phyloP scores from a whole-genome alignment of 2,113 vertebrate species.

The Apodemus speciosus region DNA sequence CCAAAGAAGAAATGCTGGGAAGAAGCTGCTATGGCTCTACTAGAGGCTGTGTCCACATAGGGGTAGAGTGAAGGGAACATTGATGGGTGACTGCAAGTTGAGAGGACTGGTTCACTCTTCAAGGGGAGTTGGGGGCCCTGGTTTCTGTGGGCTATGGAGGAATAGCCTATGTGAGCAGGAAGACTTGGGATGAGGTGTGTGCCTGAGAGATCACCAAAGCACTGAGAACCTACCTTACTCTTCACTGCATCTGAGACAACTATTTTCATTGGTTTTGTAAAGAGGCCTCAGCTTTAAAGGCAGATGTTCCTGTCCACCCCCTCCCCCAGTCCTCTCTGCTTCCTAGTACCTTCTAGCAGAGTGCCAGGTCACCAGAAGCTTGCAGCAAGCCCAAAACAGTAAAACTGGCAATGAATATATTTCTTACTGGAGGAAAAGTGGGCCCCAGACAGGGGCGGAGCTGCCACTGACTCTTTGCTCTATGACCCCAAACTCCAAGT shows the following conservation, averaged over 20 bases:
- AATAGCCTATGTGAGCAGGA: not conserved
- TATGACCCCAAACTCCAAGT: not conserved
- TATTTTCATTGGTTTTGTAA: no score
- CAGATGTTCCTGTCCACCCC: not conserved
- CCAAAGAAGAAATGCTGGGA: not conserved
- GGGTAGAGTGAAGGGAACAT: accelerated
- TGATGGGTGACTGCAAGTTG: not conserved
- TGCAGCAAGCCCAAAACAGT: not conserved
- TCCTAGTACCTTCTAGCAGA: not conserved
- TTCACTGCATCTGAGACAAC: accelerated
- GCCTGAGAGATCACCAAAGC: not conserved
- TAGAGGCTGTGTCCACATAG: not conserved
- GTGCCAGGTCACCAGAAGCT: not conserved
- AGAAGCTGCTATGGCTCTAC: not conserved
- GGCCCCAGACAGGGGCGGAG: not conserved
- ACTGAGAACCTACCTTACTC: not conserved
- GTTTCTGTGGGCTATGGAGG: not conserved
- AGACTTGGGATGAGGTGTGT: not conserved
- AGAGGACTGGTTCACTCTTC: not conserved
- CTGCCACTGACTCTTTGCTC: not conserved
- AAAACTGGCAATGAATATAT: not conserved
- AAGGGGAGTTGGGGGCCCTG: not conserved
- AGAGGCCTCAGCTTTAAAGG: not conserved
- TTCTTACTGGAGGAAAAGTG: not conserved
- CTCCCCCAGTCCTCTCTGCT: not conserved